Evolutionary conservation across 2,888 invertebrate genomes (phyloP), one percentile per base, ranked within the genome.

Genomic region (Peribatodes rhomboidaria): DNA sequence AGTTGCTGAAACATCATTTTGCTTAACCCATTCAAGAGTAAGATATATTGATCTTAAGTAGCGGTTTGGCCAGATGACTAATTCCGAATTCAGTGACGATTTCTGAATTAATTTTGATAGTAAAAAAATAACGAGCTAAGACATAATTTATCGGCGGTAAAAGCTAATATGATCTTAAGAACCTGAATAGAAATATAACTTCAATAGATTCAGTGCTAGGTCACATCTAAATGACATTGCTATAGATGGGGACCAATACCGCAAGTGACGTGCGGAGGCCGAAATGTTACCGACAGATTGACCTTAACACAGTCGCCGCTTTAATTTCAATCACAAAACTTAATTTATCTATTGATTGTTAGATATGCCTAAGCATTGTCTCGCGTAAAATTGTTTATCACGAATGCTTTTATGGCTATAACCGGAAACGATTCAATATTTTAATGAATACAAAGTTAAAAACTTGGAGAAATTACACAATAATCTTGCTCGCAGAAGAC

Each of bases 261-360:
- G 67, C 64, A 66, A 63, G 60, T 82, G 83, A 84, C 85, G 82
- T 84, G 84, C 79, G 82, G 84, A 86, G 86, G 87, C 76, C 86
- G 72, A 81, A 81, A 76, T 79, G 71, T 78, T 73, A 63, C 57
- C 50, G 72, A 72, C 71, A 71, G 75, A 62, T 70, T 80, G 83
- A 86, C 86, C 87, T 87, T 84, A 81, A 72, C 73, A 73, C 77
- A 65, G 67, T 69, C 69, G 64, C 75, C 78, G 73, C 77, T 79
- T 81, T 81, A 77, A 83, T 81, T 80, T 83, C 75, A 79, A 80
- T 80, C 73, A 72, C 67, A 60, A 71, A 72, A 74, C 52, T 74
- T 77, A 82, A 81, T 83, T 81, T 75, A 78, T 73, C 73, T 72
- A 76, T 79, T 76, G 69, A 76, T 79, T 76, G 70, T 75, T 63